phyloP scores from a whole-genome alignment of 53 echinoderm and acorn worm species.

The Luidia sarsii region DNA sequence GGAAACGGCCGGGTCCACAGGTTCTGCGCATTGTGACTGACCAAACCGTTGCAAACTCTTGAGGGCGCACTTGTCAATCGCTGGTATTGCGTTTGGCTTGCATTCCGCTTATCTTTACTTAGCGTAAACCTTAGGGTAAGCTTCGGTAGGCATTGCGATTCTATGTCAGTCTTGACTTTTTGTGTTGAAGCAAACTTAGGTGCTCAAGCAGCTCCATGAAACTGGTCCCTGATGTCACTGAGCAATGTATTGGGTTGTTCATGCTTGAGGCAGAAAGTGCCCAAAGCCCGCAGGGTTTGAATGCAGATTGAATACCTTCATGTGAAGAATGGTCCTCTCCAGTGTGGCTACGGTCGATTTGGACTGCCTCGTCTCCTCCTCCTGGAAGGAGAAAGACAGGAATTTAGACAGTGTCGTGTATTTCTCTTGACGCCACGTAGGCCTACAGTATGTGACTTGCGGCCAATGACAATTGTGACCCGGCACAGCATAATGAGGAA shows the following conservation, averaged over 20 bases:
- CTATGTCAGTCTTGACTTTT: not conserved
- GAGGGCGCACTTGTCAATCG: too few species aligned
- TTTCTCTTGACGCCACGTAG: too few species aligned
- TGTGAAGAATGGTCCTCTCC: slow-evolving; percentile 14
- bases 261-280: not conserved
- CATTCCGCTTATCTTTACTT: too few species aligned
- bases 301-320: slow-evolving; percentile 6
- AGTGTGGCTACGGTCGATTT: not conserved
- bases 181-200: not conserved
- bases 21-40: too few species aligned
- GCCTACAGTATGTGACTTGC: too few species aligned
- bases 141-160: not conserved
- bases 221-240: not conserved
- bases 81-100: too few species aligned
- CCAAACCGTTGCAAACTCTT: too few species aligned
- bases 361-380: not conserved
- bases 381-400: not conserved
- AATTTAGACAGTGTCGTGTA: too few species aligned
- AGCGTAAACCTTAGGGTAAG: not conserved
- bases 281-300: not conserved
- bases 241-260: not conserved
- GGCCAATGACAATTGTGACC: too few species aligned
- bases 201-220: too few species aligned
- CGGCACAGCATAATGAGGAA: too few species aligned
- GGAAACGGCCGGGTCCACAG: too few species aligned